A percentile compares a stretch with the other conserved stretches of the same genome.
These are phyloP conservation scores for Jaculus jaculus DNA, from an alignment of 2,113 vertebrate genomes.

Conservation along the genomic window DNA sequence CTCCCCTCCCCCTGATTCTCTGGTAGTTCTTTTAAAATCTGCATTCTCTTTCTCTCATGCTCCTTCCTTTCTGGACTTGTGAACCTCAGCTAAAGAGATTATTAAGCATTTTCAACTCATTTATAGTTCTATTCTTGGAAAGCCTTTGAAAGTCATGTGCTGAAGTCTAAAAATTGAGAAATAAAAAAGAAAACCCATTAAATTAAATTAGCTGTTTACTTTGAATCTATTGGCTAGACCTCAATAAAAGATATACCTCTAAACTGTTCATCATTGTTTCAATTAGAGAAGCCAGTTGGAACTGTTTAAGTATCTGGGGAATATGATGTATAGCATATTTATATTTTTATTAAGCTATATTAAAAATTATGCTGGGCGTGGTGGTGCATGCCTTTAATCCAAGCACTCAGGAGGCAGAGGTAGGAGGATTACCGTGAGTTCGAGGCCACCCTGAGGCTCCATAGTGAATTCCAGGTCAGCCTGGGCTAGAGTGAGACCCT, in stretches of 20 bases:
- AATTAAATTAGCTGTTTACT: constrained; percentile 18
- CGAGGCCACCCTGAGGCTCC: no score
- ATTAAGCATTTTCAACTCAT: constrained; percentile 46
- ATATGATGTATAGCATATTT: background rate
- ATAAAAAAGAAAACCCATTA: background rate
- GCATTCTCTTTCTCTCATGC: background rate
- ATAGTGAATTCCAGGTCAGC: no score
- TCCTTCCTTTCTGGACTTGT: constrained; percentile 16
- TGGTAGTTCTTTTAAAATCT: background rate
- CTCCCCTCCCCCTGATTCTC: background rate
- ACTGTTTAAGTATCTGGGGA: background rate
- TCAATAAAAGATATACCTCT: background rate
- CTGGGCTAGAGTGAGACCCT: no score
- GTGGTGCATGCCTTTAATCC: no score
- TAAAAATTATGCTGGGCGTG: no score
- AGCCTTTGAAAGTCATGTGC: background rate
- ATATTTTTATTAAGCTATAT: background rate
- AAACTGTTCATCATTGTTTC: background rate
- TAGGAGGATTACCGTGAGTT: no score
- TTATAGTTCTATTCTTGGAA: constrained; percentile 13
- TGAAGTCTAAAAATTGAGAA: background rate
- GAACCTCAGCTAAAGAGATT: background rate
- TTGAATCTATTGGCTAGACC: constrained; percentile 14
- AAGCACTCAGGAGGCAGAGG: no score
- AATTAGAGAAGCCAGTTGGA: background rate